These are phyloP conservation scores for Gorsachius goisagi DNA, from an alignment of 2,113 vertebrate genomes.

Conservation along the genomic window DNA sequence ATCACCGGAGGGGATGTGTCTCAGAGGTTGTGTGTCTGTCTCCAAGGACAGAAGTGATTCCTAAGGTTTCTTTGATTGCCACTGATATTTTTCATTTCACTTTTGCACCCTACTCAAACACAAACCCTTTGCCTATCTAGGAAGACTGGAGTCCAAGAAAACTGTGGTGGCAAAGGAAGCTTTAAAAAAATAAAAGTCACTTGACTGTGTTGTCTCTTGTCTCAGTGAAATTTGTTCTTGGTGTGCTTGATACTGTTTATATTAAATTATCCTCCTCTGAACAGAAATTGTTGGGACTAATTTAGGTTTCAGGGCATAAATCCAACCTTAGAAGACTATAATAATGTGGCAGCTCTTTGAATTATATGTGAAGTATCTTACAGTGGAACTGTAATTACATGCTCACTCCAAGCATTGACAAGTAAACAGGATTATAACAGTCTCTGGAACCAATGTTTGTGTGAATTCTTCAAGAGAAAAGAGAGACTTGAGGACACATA, in stretches of 20 bases:
- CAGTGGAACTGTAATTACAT: slow-evolving; percentile 64
- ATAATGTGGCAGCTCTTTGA: slow-evolving; percentile 32
- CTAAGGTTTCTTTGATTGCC: neutral
- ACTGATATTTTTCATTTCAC: neutral
- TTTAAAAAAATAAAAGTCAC: neutral
- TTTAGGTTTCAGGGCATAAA: slow-evolving; percentile 61
- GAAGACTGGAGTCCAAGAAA: neutral
- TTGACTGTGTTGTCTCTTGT: neutral
- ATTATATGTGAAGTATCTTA: slow-evolving; percentile 61
- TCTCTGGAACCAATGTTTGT: slow-evolving; percentile 47
- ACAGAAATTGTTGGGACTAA: slow-evolving; percentile 38
- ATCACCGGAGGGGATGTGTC: rapidly evolving
- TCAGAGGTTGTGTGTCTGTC: neutral
- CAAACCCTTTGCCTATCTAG: neutral
- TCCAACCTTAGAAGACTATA: slow-evolving; percentile 44
- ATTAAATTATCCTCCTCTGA: slow-evolving; percentile 39
- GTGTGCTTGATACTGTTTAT: slow-evolving; percentile 8
- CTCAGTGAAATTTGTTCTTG: neutral
- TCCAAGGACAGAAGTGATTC: neutral
- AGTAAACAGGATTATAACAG: slow-evolving; percentile 64
- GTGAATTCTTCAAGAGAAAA: slow-evolving; percentile 49
- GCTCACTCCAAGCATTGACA: slow-evolving; percentile 54
- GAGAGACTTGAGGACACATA: slow-evolving; percentile 47
- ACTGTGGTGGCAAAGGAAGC: neutral
- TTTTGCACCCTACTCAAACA: neutral